These are phyloP conservation scores for Conus ventricosus DNA, from an alignment of 1,140 invertebrate species.

Conservation along the genomic window DNA sequence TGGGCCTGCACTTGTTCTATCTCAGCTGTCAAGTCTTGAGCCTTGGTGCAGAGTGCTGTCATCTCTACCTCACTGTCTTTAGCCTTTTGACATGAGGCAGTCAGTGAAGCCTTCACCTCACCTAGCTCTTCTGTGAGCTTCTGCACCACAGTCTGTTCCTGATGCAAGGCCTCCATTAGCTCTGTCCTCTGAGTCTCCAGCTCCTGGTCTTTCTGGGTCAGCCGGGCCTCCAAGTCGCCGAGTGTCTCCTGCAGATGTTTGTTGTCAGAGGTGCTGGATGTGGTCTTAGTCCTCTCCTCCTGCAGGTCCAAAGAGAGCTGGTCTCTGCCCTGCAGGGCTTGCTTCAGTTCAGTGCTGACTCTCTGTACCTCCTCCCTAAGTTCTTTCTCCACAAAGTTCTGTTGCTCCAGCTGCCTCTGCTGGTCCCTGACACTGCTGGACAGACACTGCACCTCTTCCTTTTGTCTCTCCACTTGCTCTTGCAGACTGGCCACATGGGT, in stretches of 20 bases:
- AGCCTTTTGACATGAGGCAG: background rate
- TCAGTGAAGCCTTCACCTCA: background rate
- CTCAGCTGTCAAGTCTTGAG: background rate
- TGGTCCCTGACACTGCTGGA: constrained; percentile 15
- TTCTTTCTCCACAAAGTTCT: background rate
- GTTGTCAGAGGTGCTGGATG: background rate
- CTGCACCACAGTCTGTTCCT: constrained; percentile 5
- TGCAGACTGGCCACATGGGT: background rate
- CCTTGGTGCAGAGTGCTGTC: background rate
- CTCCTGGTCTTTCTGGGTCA: constrained; percentile 22
- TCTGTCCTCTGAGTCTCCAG: constrained; percentile 20
- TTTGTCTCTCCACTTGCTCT: constrained; percentile 8
- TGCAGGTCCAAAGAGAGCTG: background rate
- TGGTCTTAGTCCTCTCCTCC: background rate
- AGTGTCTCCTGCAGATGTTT: constrained; percentile 13
- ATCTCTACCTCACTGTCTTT: background rate
- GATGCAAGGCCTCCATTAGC: background rate
- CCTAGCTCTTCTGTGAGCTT: background rate
- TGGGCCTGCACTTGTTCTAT: background rate
- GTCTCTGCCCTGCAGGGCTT: constrained; percentile 31
- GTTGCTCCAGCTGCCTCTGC: constrained; percentile 29
- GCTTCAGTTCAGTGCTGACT: constrained; percentile 30
- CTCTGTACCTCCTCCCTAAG: constrained; percentile 31
- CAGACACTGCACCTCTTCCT: constrained; percentile 18
- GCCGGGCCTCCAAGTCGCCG: background rate